Evolutionary conservation across 2,797 vertebrate species (phyloP), one percentile per base, ranked within the genome.

Genomic region (Megalops cyprinoides): DNA sequence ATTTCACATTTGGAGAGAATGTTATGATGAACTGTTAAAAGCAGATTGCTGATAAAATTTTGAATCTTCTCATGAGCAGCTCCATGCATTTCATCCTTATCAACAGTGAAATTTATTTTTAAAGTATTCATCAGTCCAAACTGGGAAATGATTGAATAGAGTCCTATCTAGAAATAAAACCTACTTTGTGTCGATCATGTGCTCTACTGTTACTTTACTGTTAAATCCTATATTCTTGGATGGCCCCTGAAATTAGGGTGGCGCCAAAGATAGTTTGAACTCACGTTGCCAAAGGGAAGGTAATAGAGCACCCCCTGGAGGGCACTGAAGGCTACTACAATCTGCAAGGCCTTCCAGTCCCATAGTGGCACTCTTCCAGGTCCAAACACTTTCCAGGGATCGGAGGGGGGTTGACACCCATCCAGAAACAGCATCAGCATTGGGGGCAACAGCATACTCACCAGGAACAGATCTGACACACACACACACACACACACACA

Each of bases 221-320:
- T 20, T 53, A 25, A 62, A 62, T 1, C 25, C 28, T 9, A 62
- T 34, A 18, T 67, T 67, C 5, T 34, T 20, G 31, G 34, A 39
- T 37, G 34, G 37, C 18, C 31, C 12, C 34, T 39, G 62, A 6
- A 6, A 37, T 34, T 20, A 37, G 58, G 23, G 44, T 23, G 23
- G 46, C 6, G 34, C 20, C 2, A 28, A 48, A 23, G 18, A 44
- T 9, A 18, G 49, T 46, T 48, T 55, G 73, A 1, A 75, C 79
- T 83, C 74, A 87, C 88, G 76, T 75, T 76, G 77, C 86, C 84
- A 12, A 85, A 81, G 25, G 87, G 87, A 48, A 89, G 81, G 55
- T 84, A 78, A 67, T 87, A 89, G 20, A 89, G 82, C 34, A 23
- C 81, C 51, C 56, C 85, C 82, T 89, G 88, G 65, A 87, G 81